Evolutionary conservation across 1,140 invertebrate genomes (phyloP).

Genomic region (Drepana arcuata): DNA sequence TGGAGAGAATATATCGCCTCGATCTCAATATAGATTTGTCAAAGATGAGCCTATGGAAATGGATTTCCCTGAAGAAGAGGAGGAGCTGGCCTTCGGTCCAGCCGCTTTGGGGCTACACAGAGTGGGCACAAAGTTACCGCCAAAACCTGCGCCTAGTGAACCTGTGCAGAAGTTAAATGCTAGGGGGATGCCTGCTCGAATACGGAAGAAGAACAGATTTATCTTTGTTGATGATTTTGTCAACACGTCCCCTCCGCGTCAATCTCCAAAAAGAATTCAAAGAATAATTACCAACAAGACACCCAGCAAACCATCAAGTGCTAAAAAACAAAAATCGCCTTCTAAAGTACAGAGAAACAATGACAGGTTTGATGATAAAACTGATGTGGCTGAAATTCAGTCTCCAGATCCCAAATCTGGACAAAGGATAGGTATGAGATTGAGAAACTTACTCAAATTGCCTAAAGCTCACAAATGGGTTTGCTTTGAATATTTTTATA

Average conservation of each 20-base stretch:
- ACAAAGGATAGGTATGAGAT: slow-evolving; percentile 89
- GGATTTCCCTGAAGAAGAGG: slow-evolving; percentile 77
- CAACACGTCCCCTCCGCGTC: slow-evolving; percentile 79
- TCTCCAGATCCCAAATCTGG: slow-evolving; percentile 84
- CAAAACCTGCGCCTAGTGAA: slow-evolving; percentile 78
- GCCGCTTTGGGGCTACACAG: slow-evolving; percentile 84
- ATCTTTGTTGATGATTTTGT: slow-evolving; percentile 95
- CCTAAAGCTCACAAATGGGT: slow-evolving; percentile 99
- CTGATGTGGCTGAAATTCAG: slow-evolving; percentile 30
- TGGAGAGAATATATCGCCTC: slow-evolving; percentile 41
- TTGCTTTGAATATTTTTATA: slow-evolving; percentile 99
- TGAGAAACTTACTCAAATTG: slow-evolving; percentile 96
- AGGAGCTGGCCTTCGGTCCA: slow-evolving; percentile 79
- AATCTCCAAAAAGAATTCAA: slow-evolving; percentile 76
- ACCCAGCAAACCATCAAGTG: slow-evolving; percentile 66
- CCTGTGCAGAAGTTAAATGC: slow-evolving; percentile 85
- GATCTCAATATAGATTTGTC: slow-evolving; percentile 52
- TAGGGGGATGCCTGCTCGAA: slow-evolving; percentile 89
- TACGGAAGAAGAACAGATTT: slow-evolving; percentile 90
- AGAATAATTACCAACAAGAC: slow-evolving; percentile 70
- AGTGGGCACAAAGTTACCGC: slow-evolving; percentile 81
- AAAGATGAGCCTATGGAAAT: slow-evolving; percentile 77
- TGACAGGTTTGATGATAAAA: slow-evolving; percentile 48
- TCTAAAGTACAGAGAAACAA: slow-evolving; percentile 44
- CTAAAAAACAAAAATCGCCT: slow-evolving; percentile 63